These are phyloP conservation scores for Condylostylus longicornis DNA, from an alignment of 1,140 invertebrate species.

Conservation along the genomic window DNA sequence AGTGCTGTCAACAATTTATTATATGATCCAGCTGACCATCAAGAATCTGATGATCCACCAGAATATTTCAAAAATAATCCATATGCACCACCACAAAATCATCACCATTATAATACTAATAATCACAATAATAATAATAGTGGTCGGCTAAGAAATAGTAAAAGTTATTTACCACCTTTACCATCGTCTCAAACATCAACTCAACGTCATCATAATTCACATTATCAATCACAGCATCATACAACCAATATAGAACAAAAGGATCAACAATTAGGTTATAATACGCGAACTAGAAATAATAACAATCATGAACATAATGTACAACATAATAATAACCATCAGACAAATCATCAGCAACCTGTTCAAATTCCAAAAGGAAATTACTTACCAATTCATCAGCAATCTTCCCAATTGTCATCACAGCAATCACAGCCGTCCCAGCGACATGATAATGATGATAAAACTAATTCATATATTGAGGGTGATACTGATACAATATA, in stretches of 20 bases:
- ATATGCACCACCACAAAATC: conserved; percentile 16
- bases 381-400: conserved; percentile 1
- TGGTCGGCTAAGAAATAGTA: conserved; percentile 20
- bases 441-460: conserved; percentile 7
- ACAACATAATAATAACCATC: conserved; percentile 6
- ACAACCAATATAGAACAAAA: conserved; percentile 15
- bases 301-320: neutral
- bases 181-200: conserved; percentile 12
- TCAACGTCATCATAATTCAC: conserved; percentile 15
- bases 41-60: conserved; percentile 12
- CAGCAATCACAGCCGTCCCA: too few species aligned
- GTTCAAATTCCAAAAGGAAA: too few species aligned
- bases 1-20: conserved; percentile 30
- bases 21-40: conserved; percentile 28
- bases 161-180: conserved; percentile 25
- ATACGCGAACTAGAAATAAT: conserved; percentile 7
- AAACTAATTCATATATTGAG: too few species aligned
- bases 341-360: conserved; percentile 8
- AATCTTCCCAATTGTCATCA: conserved; percentile 5
- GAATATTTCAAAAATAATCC: conserved; percentile 23
- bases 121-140: conserved; percentile 18
- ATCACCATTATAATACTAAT: conserved; percentile 10
- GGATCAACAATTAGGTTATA: neutral
- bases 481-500: too few species aligned
- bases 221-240: conserved; percentile 14